Base-by-base conservation (phyloP, 2,888 invertebrate species). In the Agapostemon virescens region DNA sequence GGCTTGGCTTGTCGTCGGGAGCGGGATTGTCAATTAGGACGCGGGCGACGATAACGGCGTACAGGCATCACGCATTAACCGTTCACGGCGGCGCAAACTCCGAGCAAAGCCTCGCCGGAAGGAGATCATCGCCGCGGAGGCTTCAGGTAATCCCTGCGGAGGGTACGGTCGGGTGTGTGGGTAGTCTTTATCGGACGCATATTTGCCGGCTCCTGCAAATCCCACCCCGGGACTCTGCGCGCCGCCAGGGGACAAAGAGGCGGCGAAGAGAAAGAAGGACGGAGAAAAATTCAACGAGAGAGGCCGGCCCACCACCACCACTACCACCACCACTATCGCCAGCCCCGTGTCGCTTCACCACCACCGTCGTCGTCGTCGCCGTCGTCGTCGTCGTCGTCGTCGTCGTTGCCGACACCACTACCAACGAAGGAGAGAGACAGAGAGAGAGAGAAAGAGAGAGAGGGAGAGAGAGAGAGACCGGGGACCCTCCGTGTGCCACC, bases 181-280 rank as follows among this genome's bases (percentile, higher is more conserved):
- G 81, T 84, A 85, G 85, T 82, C 86, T 86, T 88, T 87, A 85
- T 87, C 86, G 86, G 81, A 73, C 82, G 88, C 88, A 88, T 88
- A 88, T 88, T 88, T 88, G 88, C 88, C 84, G 86, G 81, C 74
- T 85, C 81, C 84, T 85, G 86, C 84, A 88, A 87, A 85, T 88
- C 86, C 88, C 85, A 84, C 81, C 74, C 79, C 68, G 79, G 84
- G 83, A 85, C 87, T 84, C 82, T 76, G 38, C 77, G 38, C 78
- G 79, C 64, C 79, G 81, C 69, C 78, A 40, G 64, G 79, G 70
- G 77, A 77, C 64, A 76, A 77, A 73, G 76, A 61, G 81, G 77
- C 74, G n/a, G 36, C 33, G 20, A 33, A 17, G 76, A 63, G 77
- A 67, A 66, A 74, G 73, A 69, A 64, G 75, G 78, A 72, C 64